These are phyloP conservation scores for Palythoa caribaeorum DNA, from an alignment of 92 coral and sea anemone genomes.

Conservation along the genomic window DNA sequence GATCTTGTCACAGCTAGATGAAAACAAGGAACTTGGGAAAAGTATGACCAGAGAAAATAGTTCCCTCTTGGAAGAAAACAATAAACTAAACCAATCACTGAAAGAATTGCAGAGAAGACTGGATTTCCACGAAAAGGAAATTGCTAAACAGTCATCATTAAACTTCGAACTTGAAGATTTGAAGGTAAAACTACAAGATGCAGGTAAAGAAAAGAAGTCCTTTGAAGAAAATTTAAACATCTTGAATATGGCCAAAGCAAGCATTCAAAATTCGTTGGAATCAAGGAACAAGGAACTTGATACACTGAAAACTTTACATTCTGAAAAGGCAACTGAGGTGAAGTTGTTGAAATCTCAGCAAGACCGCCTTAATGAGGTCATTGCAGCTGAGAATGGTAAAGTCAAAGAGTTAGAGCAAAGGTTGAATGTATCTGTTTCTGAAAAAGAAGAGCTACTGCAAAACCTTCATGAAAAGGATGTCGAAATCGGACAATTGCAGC, in stretches of 20 bases:
- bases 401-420: conserved; percentile 78
- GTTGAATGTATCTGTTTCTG: conserved; percentile 53
- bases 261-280: conserved; percentile 62
- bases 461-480: conserved; percentile 66
- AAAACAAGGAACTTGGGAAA: conserved; percentile 61
- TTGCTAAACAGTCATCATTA: conserved; percentile 57
- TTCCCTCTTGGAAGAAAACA: conserved; percentile 69
- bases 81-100: conserved; percentile 64
- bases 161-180: conserved; percentile 77
- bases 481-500: conserved; percentile 75
- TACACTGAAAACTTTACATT: conserved; percentile 58
- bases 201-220: conserved; percentile 60
- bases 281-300: conserved; percentile 71
- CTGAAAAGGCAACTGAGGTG: conserved; percentile 76
- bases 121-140: conserved; percentile 56
- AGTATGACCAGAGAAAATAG: conserved; percentile 71
- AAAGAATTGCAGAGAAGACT: conserved; percentile 72
- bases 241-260: conserved; percentile 72
- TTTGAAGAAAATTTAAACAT: conserved; percentile 64
- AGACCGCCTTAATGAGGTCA: conserved; percentile 69
- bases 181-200: conserved; percentile 56
- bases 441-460: conserved; percentile 70
- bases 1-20: conserved; percentile 67
- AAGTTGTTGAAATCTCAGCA: conserved; percentile 74
- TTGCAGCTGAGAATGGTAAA: conserved; percentile 58